Evolutionary conservation across 2,888 invertebrate species (phyloP), one percentile per base, ranked within the genome.

Genomic region (Acronicta aceris): DNA sequence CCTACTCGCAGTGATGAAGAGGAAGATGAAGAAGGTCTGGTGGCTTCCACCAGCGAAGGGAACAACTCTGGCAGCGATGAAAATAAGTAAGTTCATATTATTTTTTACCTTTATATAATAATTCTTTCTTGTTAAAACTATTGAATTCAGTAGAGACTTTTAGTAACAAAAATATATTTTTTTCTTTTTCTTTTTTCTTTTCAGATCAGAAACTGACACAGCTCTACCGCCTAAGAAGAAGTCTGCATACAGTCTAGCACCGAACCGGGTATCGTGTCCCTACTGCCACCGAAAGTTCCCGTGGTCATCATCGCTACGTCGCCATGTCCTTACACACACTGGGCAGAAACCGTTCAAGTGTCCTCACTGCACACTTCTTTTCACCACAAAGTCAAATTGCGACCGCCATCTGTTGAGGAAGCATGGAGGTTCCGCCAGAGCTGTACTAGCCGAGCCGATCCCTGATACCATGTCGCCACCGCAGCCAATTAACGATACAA

Each of bases 331-430:
- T 7, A 99, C 99, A 0, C 99, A 99, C 88, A 99, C 99, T 0
- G 98, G 98, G 2, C 99, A 99, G 86, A 99, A 99, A 85, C 99
- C 99, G 0, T 99, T 97, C 94, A 98, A 98, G 85, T 99, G 99
- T 89, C 97, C 98, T 0, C 97, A 98, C 82, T 99, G 99, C 86
- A 97, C 98, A 0, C 95, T 99, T 9, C 96, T 98, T 1, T 99
- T 99, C 89, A 99, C 99, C 38, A 99, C 99, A 0, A 99, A 99
- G 88, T 99, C 99, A 9, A 99, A 99, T 91, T 98, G 99, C 88
- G 99, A 99, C 85, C 97, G 99, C 12, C 99, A 99, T 88, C 92
- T 99, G 62, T 91, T 98, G 54, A 95, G 99, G 40, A 99, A 99
- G 83, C 99, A 99, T 84, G 94, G 95, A 43, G 89, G 95, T 61